Percentiles rank a stretch among this genome's conserved stretches.
Evolutionary conservation across 2,113 vertebrate genomes (phyloP).

Genomic region (Blennius ocellaris): DNA sequence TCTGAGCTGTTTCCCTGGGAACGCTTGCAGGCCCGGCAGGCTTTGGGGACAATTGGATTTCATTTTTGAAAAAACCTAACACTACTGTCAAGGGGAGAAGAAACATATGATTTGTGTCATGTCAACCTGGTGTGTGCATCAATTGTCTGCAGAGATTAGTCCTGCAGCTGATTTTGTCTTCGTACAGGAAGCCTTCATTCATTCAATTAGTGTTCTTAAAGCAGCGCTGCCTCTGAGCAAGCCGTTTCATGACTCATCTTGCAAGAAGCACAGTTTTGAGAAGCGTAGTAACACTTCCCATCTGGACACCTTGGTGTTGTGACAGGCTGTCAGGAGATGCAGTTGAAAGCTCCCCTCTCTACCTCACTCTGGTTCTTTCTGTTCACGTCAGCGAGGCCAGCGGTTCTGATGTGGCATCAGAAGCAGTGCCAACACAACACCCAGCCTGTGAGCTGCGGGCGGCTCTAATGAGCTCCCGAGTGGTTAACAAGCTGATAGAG

Average conservation of each 20-base stretch:
- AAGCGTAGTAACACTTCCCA: background rate
- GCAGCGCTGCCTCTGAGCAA: background rate
- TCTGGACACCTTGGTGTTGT: constrained; percentile 35
- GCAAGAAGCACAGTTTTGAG: background rate
- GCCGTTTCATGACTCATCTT: background rate
- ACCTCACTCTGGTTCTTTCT: constrained; percentile 16
- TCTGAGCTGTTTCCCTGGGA: too few relatives aligned
- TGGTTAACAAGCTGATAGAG: constrained; percentile 66
- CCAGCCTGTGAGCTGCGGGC: constrained; percentile 53
- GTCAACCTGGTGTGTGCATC: constrained; percentile 14
- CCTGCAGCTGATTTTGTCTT: constrained; percentile 11
- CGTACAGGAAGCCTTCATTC: background rate
- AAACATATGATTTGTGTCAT: background rate
- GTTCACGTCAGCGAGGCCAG: constrained; percentile 17
- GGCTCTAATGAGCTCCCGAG: constrained; percentile 80
- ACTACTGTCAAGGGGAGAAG: background rate
- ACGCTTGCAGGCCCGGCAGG: background rate
- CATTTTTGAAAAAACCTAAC: background rate
- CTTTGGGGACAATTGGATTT: constrained; percentile 6
- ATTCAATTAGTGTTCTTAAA: constrained; percentile 27
- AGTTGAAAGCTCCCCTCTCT: constrained; percentile 18
- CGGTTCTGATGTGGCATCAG: constrained; percentile 57
- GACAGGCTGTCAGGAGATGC: constrained; percentile 41
- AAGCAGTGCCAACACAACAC: constrained; percentile 65
- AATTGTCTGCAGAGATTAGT: constrained; percentile 8